phyloP scores from a whole-genome alignment of 2,888 invertebrate species.

The Neoaliturus tenellus region DNA sequence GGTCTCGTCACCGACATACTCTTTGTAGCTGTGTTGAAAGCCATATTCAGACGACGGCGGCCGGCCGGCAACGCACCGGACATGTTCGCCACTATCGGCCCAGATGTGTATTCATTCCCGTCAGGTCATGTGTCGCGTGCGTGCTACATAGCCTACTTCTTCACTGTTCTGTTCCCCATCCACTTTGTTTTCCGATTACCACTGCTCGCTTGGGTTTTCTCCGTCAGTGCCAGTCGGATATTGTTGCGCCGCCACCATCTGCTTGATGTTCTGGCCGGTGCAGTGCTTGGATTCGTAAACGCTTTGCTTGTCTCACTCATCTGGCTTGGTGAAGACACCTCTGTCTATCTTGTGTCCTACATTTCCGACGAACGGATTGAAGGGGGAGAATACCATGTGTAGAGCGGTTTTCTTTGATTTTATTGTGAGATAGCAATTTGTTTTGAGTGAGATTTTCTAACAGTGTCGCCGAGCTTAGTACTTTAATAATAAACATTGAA shows the following conservation, averaged over 20 bases:
- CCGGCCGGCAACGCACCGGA: constrained; percentile 82
- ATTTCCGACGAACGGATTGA: constrained; percentile 79
- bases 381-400: constrained; percentile 83
- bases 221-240: constrained; percentile 87
- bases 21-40: constrained; percentile 85
- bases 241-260: constrained; percentile 91
- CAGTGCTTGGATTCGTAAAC: constrained; percentile 83
- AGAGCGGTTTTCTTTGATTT: constrained; percentile 35
- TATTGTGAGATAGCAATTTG: too few relatives aligned
- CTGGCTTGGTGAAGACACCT: constrained; percentile 82
- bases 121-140: constrained; percentile 92
- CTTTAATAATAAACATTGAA: too few relatives aligned
- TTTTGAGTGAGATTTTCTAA: neutral
- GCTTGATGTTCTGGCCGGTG: constrained; percentile 88
- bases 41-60: constrained; percentile 84
- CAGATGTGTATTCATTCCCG: constrained; percentile 95
- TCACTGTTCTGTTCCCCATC: constrained; percentile 79
- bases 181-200: constrained; percentile 76
- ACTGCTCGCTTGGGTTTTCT: constrained; percentile 83
- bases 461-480: neutral
- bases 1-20: constrained; percentile 89
- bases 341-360: constrained; percentile 75
- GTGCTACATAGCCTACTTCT: constrained; percentile 84
- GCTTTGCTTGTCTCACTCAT: constrained; percentile 79
- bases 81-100: constrained; percentile 81